Percentiles rank a stretch among this genome's conserved stretches.
phyloP scores from a whole-genome alignment of 1,140 invertebrate species.

The Cyrtorhinus lividipennis region DNA sequence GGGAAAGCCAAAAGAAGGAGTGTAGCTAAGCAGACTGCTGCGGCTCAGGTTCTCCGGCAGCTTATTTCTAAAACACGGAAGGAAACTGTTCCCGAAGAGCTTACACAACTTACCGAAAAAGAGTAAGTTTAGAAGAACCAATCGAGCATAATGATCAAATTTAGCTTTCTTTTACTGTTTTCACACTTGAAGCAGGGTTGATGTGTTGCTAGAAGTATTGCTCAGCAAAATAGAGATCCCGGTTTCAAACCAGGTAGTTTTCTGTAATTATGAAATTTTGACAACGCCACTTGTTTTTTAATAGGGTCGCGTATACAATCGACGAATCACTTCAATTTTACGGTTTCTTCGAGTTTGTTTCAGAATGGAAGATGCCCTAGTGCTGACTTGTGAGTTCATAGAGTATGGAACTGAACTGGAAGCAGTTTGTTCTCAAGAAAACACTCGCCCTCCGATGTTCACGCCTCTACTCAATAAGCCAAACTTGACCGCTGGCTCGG shows the following conservation, averaged over 20 bases:
- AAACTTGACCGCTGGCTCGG: neutral
- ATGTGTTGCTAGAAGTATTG: too few species aligned
- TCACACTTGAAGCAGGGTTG: too few species aligned
- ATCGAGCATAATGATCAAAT: neutral
- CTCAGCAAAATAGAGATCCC: neutral
- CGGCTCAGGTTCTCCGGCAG: slow-evolving; percentile 3
- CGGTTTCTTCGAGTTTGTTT: too few species aligned
- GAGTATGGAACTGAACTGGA: slow-evolving; percentile 11
- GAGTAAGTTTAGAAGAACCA: too few species aligned
- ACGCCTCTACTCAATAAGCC: slow-evolving; percentile 3
- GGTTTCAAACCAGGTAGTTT: too few species aligned
- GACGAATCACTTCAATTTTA: too few species aligned
- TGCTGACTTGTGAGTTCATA: slow-evolving; percentile 1
- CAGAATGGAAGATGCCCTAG: neutral
- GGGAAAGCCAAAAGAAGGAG: slow-evolving; percentile 11
- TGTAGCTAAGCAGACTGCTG: slow-evolving; percentile 12
- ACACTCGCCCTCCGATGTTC: slow-evolving; percentile 8
- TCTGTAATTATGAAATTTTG: too few species aligned
- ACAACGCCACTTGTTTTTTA: too few species aligned
- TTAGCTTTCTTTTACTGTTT: too few species aligned
- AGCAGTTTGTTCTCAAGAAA: slow-evolving; percentile 1
- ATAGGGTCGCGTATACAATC: too few species aligned
- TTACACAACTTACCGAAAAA: neutral
- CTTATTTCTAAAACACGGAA: neutral
- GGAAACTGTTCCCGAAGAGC: neutral